Evolutionary conservation across 2,113 vertebrate species (phyloP), one percentile per base, ranked within the genome.

Genomic region (Dromiciops gliroides): DNA sequence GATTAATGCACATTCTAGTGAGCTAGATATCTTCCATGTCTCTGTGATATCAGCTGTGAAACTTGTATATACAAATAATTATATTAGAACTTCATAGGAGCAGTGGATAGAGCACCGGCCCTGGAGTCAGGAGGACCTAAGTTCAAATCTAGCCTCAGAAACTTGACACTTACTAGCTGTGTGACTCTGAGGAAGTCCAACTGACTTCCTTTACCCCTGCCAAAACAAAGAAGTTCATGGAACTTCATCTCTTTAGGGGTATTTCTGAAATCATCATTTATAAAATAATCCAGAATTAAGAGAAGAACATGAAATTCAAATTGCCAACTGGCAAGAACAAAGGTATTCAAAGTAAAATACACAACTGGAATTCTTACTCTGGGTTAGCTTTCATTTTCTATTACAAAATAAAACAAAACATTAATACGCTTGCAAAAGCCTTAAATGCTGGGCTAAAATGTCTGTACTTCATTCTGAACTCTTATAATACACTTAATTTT

Each of bases 261-360:
- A 92, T 95, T 93, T 93, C 47, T 95, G 60, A 91, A 96, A 91
- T 94, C 90, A 96, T 75, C 91, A 90, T 47, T 94, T 90, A 92
- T 60, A 93, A 95, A 93, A 94, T 12, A 93, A 96, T 48, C 53
- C 60, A 93, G 60, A 94, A 22, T 91, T 48, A 23, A 28, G 19
- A 95, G 47, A 90, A 44, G 52, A 91, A 92, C 67, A 92, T 10
- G n/a, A 94, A 51, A 2, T 44, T 91, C 89, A 53, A 48, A 60
- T 91, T 49, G 49, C 23, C 48, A 83, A 67, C 50, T 96, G 90
- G 90, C 52, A 31, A 22, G 5, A 23, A 10, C 7, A 37, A n/a
- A 83, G 67, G 23, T 83, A 83, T 83, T 44, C n/a, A 83, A 1
- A 83, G 19, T 44, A 83, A 44, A 44, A 23, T 83, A 44, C 4